Base-by-base conservation (phyloP, 2,113 vertebrate genomes). In the Salvelinus sp. region DNA sequence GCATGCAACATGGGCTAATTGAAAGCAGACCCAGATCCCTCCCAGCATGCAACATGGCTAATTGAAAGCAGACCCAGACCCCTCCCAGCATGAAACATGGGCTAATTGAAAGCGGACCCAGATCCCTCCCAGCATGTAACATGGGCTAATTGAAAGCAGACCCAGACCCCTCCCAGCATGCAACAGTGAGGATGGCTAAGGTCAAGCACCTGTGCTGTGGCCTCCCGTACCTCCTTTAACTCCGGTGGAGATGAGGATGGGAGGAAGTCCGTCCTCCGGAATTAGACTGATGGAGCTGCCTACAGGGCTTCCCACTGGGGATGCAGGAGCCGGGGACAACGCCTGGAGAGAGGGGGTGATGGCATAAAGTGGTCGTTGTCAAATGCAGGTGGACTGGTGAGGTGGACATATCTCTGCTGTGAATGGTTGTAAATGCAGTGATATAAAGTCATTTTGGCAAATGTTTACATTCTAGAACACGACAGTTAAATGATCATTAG, bases 241-340 rank as follows among this genome's bases (percentile, higher is more conserved):
- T 82, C 97, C 97, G 14, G 97, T 98, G 90, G 98, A 99, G 10
- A 7, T 9, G 20, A 63, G 60, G n/a, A n/a, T n/a, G 20, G 98
- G 98, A 93, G 98, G 98, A 90, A 99, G 97, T 25, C 98, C 98
- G 86, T 99, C 96, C 93, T 98, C 96, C 76, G 98, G 98, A 90
- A 99, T 98, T 75, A 99, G 94, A 76, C 98, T 99, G 93, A 98
- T 91, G 76, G 97, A 95, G 84, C 96, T 98, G 90, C 97, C 97
- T 89, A 99, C 94, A 58, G 97, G 96, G 91, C 96, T 97, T 89
- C 95, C 95, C 77, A 94, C 94, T 70, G 94, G 94, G 91, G 95
- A 94, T 76, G 93, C 92, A 0, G 90, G 81, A n/a, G 90, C 77
- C 76, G 91, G 91, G 69, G 91, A 92, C 73, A 91, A 92, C 69